Base-by-base conservation (phyloP, 1,140 invertebrate genomes). In the Zaprionus tsacasi region DNA sequence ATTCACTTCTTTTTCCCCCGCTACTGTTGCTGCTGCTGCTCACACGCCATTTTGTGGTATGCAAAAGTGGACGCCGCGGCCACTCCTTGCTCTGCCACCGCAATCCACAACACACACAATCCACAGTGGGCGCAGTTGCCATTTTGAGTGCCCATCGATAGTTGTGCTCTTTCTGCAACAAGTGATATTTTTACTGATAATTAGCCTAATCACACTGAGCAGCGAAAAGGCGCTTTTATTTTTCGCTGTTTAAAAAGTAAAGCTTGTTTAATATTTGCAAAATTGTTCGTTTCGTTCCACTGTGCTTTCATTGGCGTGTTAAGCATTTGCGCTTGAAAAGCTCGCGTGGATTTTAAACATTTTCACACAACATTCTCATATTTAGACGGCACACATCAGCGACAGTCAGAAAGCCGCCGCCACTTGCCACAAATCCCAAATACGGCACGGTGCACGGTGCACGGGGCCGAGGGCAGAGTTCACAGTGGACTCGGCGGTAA, bases 361-460 rank as follows among this genome's bases (percentile, higher is more conserved):
- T 87, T 87, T 87, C 83, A 87, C 83, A 87, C 83, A 87, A 87
- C 83, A 88, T 87, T 88, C 85, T 87, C 83, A 88, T 88, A 87
- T 87, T 87, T 87, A 88, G 83, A 87, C 83, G 83, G 87, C 81
- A 78, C 83, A 79, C 83, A 87, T 87, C 83, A 88, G 55, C 67
- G 68, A 65, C 68, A 75, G 73, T 64, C 40, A 65, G 61, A 80
- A 81, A 73, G 56, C 69, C 72, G 56, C 21, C 21, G 21, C 69
- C 72, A 75, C 60, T 71, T 63, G 52, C 45, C 45, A n/a, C 7
- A 17, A 50, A 25, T 30, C 59, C 63, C 36, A 15, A 8, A 65
- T 6, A 56, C 48, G 11, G 40, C 40, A 45, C 40, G n/a, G 40
- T 13, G 40, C 12, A 35, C 40, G n/a, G 43, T 38, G 5, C 25